Percentiles rank a stretch among this genome's conserved stretches.
phyloP scores from a whole-genome alignment of 2,797 vertebrate species.

The Enteromius radiatus region DNA sequence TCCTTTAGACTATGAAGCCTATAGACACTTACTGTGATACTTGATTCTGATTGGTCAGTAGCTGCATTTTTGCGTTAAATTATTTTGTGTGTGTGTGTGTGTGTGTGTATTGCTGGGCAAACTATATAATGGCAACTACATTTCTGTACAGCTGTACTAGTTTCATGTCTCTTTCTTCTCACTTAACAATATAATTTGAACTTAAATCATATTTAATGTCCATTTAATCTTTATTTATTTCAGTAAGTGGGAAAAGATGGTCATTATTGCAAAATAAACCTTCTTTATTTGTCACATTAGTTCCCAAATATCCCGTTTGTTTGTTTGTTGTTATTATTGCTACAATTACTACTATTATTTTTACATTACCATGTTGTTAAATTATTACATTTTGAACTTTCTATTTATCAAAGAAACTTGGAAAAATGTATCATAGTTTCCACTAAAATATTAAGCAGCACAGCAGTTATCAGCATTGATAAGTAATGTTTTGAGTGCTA shows the following conservation, averaged over 20 bases:
- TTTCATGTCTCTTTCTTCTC: background rate
- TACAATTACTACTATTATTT: background rate
- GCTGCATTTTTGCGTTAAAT: background rate
- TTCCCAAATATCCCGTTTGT: background rate
- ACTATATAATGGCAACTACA: background rate
- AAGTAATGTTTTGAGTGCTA: background rate
- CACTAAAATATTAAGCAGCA: background rate
- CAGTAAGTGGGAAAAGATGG: background rate
- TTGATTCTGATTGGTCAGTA: conserved; percentile 11
- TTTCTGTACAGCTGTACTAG: background rate
- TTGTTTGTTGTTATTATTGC: background rate
- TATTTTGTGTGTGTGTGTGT: background rate
- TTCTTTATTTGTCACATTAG: background rate
- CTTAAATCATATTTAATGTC: background rate
- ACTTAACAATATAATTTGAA: background rate
- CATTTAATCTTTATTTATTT: background rate
- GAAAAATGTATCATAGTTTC: background rate
- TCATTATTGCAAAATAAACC: background rate
- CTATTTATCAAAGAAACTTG: background rate
- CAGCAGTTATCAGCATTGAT: background rate
- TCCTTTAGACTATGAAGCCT: background rate
- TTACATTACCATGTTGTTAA: background rate
- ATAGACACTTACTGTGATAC: background rate
- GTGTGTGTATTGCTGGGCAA: background rate
- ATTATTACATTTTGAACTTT: too few species aligned